phyloP scores from a whole-genome alignment of 2,888 invertebrate genomes.

The Rhogogaster chlorosoma region DNA sequence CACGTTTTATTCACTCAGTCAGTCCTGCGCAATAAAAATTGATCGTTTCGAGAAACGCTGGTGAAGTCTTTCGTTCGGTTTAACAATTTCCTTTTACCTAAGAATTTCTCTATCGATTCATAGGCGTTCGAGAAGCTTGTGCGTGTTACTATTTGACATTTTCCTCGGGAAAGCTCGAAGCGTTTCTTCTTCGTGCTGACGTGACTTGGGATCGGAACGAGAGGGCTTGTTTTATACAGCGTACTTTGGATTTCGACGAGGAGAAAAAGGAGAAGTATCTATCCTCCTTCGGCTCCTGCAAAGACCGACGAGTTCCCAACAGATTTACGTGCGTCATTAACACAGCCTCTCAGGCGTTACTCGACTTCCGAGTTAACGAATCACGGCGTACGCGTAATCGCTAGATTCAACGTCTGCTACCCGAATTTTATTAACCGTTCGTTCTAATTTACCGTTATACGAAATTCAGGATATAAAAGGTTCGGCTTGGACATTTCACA shows the following conservation, averaged over 20 bases:
- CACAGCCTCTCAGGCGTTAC: slow-evolving; percentile 28
- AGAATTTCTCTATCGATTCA: slow-evolving; percentile 34
- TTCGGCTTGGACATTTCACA: not conserved
- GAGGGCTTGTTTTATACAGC: slow-evolving; percentile 28
- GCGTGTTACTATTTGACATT: slow-evolving; percentile 44
- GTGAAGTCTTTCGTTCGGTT: not conserved
- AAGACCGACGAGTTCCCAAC: slow-evolving; percentile 42
- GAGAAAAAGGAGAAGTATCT: slow-evolving; percentile 44
- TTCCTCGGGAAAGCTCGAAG: not conserved
- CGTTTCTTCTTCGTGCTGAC: slow-evolving; percentile 32
- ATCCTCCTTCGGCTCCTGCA: not conserved
- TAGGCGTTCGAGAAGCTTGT: not conserved
- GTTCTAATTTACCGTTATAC: not conserved
- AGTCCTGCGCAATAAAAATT: slow-evolving; percentile 14
- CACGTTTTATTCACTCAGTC: slow-evolving; percentile 36
- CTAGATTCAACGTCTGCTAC: slow-evolving; percentile 11
- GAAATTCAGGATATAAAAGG: not conserved
- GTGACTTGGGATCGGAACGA: slow-evolving; percentile 30
- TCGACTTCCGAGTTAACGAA: slow-evolving; percentile 36
- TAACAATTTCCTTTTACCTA: slow-evolving; percentile 6
- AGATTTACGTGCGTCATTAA: slow-evolving; percentile 57
- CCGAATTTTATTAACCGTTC: slow-evolving; percentile 22
- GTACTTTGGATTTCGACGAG: slow-evolving; percentile 20
- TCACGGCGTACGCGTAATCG: slow-evolving; percentile 1
- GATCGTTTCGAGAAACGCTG: slow-evolving; percentile 5